phyloP scores from a whole-genome alignment of 2,888 invertebrate species.

The Lordiphosa andalusiaca region DNA sequence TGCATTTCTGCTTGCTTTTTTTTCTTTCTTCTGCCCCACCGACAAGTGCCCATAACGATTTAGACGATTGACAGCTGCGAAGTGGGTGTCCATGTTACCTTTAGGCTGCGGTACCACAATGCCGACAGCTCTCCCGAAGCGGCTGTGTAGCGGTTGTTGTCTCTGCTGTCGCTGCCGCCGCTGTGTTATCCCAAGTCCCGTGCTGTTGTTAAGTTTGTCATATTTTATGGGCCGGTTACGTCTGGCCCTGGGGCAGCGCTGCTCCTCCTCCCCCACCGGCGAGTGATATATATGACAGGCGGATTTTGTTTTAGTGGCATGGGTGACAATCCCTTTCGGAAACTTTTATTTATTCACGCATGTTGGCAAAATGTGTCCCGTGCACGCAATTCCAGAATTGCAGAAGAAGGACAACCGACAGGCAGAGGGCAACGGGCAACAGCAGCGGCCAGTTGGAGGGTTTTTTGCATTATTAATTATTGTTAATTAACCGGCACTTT shows the following conservation, averaged over 20 bases:
- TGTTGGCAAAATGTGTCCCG: conserved; percentile 64
- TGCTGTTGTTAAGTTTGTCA: conserved; percentile 67
- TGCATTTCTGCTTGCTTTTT: conserved; percentile 31
- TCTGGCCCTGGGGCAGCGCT: conserved; percentile 31
- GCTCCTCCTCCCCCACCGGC: conserved; percentile 1
- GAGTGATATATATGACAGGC: conserved; percentile 70
- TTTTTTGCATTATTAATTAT: conserved; percentile 60
- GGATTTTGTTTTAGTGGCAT: conserved; percentile 71
- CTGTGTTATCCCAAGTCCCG: conserved; percentile 55
- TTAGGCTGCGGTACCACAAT: conserved; percentile 26
- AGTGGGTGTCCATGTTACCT: conserved; percentile 60
- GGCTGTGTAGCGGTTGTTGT: conserved; percentile 17
- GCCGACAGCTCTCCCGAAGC: conserved; percentile 47
- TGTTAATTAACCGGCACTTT: conserved; percentile 49
- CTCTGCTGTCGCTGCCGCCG: conserved; percentile 33
- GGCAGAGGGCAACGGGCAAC: conserved; percentile 1
- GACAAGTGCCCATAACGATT: conserved; percentile 69
- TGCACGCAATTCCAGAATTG: conserved; percentile 58
- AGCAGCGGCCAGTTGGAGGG: conserved; percentile 2
- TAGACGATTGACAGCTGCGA: conserved; percentile 67
- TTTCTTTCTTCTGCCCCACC: conserved; percentile 5
- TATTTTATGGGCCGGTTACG: conserved; percentile 65
- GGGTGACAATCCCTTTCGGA: conserved; percentile 69
- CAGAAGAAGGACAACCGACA: conserved; percentile 20
- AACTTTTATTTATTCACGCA: conserved; percentile 71